phyloP scores from a whole-genome alignment of 1,140 invertebrate genomes.

The Ruditapes philippinarum region DNA sequence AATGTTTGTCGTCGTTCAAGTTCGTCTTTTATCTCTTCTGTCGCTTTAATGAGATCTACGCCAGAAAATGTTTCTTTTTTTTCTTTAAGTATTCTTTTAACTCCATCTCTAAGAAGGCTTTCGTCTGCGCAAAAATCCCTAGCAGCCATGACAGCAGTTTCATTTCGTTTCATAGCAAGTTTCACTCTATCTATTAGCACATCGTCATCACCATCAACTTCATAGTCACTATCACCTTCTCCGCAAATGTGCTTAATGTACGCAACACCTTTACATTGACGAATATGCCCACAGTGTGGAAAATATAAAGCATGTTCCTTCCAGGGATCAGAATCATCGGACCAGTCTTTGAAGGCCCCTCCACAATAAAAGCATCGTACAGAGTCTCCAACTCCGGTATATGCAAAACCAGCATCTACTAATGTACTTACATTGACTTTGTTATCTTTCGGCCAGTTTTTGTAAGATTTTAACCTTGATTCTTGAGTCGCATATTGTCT shows the following conservation, averaged over 20 bases:
- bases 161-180: not conserved
- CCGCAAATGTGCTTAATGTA: not conserved
- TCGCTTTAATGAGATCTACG: not conserved
- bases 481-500: not conserved
- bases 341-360: conserved; percentile 15
- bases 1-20: not conserved
- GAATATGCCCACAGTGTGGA: conserved; percentile 6
- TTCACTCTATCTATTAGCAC: not conserved
- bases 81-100: not conserved
- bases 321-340: conserved; percentile 1
- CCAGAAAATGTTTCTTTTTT: not conserved
- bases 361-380: conserved; percentile 52
- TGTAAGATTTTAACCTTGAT: not conserved
- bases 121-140: conserved; percentile 1
- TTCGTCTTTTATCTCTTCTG: not conserved
- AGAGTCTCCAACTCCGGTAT: conserved; percentile 14
- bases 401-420: conserved; percentile 1
- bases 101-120: not conserved
- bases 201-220: not conserved
- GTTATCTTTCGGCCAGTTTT: not conserved
- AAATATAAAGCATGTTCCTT: conserved; percentile 8
- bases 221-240: not conserved
- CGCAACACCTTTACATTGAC: conserved; percentile 3
- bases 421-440: not conserved
- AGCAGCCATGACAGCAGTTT: not conserved